phyloP scores from a whole-genome alignment of 1,140 invertebrate species.

The Zaprionus lachaisei region DNA sequence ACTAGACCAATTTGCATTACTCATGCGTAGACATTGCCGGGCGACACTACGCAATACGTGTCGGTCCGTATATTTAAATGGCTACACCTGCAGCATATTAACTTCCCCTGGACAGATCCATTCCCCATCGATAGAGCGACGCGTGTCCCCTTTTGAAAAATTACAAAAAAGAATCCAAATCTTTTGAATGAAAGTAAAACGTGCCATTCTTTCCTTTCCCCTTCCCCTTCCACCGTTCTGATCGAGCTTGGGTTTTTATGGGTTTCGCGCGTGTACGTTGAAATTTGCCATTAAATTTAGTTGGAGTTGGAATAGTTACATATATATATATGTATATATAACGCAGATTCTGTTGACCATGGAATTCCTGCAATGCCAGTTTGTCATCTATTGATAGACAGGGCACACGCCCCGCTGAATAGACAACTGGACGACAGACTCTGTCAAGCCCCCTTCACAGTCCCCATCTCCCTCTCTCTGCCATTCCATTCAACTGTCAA shows the following conservation, averaged over 20 bases:
- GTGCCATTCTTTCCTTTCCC: not conserved
- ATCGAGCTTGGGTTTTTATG: conserved; percentile 14
- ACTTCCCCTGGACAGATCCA: conserved; percentile 20
- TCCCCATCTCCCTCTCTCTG: not conserved
- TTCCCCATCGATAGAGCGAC: not conserved
- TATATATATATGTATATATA: not conserved
- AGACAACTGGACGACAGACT: conserved; percentile 48
- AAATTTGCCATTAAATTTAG: conserved; percentile 12
- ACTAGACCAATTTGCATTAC: conserved; percentile 64
- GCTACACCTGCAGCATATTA: conserved; percentile 57
- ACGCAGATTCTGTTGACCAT: not conserved
- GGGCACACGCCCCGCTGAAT: conserved; percentile 25
- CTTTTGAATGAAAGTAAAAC: conserved; percentile 69
- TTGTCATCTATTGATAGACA: conserved; percentile 29
- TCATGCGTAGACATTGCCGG: conserved; percentile 62
- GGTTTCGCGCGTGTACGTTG: conserved; percentile 21
- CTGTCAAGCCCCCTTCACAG: conserved; percentile 36
- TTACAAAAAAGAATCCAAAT: not conserved
- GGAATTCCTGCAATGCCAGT: conserved; percentile 10
- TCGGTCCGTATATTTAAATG: conserved; percentile 58
- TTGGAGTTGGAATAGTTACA: conserved; percentile 3
- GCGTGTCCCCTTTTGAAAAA: conserved; percentile 26
- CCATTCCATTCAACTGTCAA: conserved; percentile 25
- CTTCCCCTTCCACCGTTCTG: not conserved
- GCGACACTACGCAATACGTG: conserved; percentile 65